Percentiles rank a stretch among this genome's conserved stretches.
These are phyloP conservation scores for Lycaon pictus DNA, from an alignment of 2,113 vertebrate species.

Conservation along the genomic window DNA sequence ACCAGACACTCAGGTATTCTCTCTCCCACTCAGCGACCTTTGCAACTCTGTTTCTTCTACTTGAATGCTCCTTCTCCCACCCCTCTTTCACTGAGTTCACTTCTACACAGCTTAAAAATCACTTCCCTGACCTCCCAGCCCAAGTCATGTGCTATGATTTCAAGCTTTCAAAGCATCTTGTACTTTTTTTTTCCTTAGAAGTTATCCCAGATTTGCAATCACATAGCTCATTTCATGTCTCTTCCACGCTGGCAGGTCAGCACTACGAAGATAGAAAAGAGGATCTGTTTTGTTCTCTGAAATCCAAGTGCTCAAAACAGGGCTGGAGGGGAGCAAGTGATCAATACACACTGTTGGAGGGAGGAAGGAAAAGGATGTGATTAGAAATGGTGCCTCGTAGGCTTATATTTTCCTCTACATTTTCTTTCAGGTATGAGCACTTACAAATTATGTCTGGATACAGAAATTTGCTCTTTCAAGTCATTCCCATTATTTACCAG, in stretches of 20 bases:
- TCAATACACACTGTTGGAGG: not conserved
- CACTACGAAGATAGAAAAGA: not conserved
- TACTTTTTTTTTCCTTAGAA: not conserved
- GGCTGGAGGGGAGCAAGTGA: not conserved
- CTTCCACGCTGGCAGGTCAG: not conserved
- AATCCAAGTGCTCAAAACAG: not conserved
- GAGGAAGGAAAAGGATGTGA: not conserved
- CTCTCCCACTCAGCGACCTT: not conserved
- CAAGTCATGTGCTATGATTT: not conserved
- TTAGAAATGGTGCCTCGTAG: not conserved
- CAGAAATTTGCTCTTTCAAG: not conserved
- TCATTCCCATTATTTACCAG: constrained; percentile 10
- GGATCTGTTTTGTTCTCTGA: not conserved
- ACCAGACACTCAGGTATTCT: not conserved
- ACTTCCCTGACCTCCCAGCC: not conserved
- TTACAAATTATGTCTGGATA: not conserved
- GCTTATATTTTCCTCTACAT: not conserved
- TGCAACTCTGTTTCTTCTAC: not conserved
- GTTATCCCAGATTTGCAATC: not conserved
- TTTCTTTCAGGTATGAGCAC: not conserved
- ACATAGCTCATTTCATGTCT: not conserved
- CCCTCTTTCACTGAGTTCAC: not conserved
- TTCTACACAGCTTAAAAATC: constrained; percentile 1
- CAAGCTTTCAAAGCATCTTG: not conserved
- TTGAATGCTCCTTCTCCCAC: not conserved